Base-by-base conservation (phyloP, 2,113 vertebrate genomes). In the Amphilophus citrinellus region DNA sequence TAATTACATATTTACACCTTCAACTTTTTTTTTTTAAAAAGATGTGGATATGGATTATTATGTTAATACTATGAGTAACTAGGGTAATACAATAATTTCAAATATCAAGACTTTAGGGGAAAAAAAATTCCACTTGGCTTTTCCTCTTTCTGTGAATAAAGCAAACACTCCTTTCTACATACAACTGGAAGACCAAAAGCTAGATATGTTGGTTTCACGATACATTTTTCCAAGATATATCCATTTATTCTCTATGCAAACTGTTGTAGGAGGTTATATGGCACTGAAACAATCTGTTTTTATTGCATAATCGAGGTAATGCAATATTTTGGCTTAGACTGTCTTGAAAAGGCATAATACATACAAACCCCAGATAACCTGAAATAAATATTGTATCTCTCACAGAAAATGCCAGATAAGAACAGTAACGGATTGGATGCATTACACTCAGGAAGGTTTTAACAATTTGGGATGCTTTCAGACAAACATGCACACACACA, bases 261-360 rank as follows among this genome's bases (percentile, higher is more conserved):
- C 42, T 68, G 80, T 68, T 86, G 76, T 87, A 91, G 81, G 81
- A 88, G 71, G 85, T 80, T 32, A 60, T 50, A 61, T 75, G 80
- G 78, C 81, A 53, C n/a, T 27, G 50, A 89, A 82, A 80, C 79
- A 87, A 89, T 76, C 37, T 53, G 61, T 35, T 81, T 88, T 92
- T 22, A 13, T 89, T 88, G 90, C 73, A 84, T 87, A 84, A 87
- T 84, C 88, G 56, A 85, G 80, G 80, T 80, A 84, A 83, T 87
- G 79, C 24, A 75, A 73, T 86, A 57, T 83, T 90, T 88, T 80
- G 77, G 81, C 65, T 39, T 65, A 86, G 76, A 71, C 66, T 9
- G 44, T 82, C 79, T 80, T 4, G 2, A 87, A 87, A 90, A 89
- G 39, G 44, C 62, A 85, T 61, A 86, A 91, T 85, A 83, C 88